Percentiles rank a stretch among this genome's conserved stretches.
Conservation (phyloP, 2,797 vertebrate species). For the Masticophis lateralis region DNA sequence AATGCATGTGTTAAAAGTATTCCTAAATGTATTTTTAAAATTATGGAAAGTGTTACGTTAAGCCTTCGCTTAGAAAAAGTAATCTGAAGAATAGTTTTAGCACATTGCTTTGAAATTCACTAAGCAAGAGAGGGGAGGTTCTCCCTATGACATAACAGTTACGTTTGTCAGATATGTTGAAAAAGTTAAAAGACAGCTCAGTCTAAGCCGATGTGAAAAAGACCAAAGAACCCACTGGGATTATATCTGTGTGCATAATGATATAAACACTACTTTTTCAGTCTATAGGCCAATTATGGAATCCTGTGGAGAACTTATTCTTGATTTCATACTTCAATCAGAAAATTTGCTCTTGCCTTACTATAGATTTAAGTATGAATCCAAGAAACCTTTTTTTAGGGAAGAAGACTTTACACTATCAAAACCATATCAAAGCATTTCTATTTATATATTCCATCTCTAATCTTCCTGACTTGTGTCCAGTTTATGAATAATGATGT, state of each 20-base stretch:
- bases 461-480: slow-evolving; percentile 38
- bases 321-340: slow-evolving; percentile 44
- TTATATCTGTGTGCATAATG: slow-evolving; percentile 50
- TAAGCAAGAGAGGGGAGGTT: neutral
- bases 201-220: neutral
- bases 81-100: neutral
- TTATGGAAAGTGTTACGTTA: neutral
- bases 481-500: neutral
- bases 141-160: neutral
- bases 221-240: neutral
- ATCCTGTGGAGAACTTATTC: slow-evolving; percentile 37
- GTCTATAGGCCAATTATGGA: slow-evolving; percentile 25
- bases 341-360: slow-evolving; percentile 48
- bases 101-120: neutral
- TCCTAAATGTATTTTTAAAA: neutral
- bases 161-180: neutral
- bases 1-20: neutral
- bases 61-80: neutral
- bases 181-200: neutral
- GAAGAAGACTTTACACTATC: slow-evolving; percentile 32
- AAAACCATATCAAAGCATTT: slow-evolving; percentile 41
- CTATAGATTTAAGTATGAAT: neutral
- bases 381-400: slow-evolving; percentile 26
- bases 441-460: slow-evolving; percentile 14
- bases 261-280: slow-evolving; percentile 50